A percentile compares a stretch with the other conserved stretches of the same genome.
Evolutionary conservation across 2,113 vertebrate genomes (phyloP).

Genomic region (Silurus glanis): DNA sequence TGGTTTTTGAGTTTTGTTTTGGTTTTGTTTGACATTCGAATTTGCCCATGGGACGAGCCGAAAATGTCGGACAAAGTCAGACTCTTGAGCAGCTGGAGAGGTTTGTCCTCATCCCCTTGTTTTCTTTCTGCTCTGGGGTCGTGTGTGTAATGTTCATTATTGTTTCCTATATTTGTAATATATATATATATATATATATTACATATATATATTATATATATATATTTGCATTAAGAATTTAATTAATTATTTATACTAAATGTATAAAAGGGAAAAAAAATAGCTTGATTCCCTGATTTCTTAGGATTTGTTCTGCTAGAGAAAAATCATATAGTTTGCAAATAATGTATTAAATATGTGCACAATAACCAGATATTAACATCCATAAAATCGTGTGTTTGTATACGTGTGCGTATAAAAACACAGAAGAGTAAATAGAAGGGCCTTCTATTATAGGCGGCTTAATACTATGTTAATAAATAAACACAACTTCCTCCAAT

Average conservation of each 20-base stretch:
- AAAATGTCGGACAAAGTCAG: conserved; percentile 10
- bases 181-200: too few species aligned
- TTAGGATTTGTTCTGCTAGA: background rate
- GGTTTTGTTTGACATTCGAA: too few species aligned
- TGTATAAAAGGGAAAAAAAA: too few species aligned
- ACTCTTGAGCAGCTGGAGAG: conserved; percentile 8
- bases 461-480: background rate
- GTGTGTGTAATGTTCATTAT: background rate
- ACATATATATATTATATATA: too few species aligned
- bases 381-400: background rate
- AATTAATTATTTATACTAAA: too few species aligned
- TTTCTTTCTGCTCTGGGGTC: conserved; percentile 2
- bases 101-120: conserved; percentile 26
- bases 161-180: too few species aligned
- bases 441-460: background rate
- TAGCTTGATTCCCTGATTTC: too few species aligned
- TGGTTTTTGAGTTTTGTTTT: too few species aligned
- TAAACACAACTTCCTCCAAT: background rate
- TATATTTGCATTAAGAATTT: too few species aligned
- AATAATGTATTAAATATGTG: background rate
- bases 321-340: background rate
- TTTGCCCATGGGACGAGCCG: background rate
- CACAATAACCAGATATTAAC: background rate
- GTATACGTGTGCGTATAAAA: background rate
- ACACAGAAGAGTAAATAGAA: background rate